These are phyloP conservation scores for Ophraella communa DNA, from an alignment of 2,888 invertebrate genomes.

Conservation along the genomic window DNA sequence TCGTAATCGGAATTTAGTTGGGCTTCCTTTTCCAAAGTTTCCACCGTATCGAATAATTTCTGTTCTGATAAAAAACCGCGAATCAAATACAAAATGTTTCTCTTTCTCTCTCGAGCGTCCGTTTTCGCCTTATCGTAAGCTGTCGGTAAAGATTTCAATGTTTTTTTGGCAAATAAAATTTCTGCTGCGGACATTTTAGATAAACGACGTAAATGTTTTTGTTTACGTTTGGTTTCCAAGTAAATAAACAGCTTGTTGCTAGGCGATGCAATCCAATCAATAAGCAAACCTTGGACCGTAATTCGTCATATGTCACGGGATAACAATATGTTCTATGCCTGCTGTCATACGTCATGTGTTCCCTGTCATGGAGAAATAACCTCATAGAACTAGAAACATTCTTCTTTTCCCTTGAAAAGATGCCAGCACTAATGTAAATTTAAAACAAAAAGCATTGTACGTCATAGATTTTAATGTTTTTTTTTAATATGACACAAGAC, in stretches of 20 bases:
- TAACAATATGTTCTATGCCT: too few relatives aligned
- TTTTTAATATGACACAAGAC: too few relatives aligned
- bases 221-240: neutral
- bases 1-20: slow-evolving; percentile 72
- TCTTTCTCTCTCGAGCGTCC: slow-evolving; percentile 58
- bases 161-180: slow-evolving; percentile 16
- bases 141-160: slow-evolving; percentile 29
- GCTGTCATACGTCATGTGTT: too few relatives aligned
- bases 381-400: too few relatives aligned
- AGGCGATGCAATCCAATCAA: slow-evolving; percentile 1
- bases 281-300: neutral
- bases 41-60: slow-evolving; percentile 69
- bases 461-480: too few relatives aligned
- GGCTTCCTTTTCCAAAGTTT: slow-evolving; percentile 74
- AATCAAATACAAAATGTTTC: slow-evolving; percentile 69
- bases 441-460: too few relatives aligned
- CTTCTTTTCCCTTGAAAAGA: too few relatives aligned
- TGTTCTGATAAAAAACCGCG: slow-evolving; percentile 72
- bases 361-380: too few relatives aligned
- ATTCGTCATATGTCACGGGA: neutral
- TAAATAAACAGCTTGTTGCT: neutral
- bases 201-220: neutral
- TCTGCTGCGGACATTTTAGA: slow-evolving; percentile 16
- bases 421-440: too few relatives aligned
- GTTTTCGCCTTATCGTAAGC: slow-evolving; percentile 48